A percentile compares a stretch with the other conserved stretches of the same genome.
These are phyloP conservation scores for Blastomussa wellsi DNA, from an alignment of 92 coral and sea anemone species.

Conservation along the genomic window DNA sequence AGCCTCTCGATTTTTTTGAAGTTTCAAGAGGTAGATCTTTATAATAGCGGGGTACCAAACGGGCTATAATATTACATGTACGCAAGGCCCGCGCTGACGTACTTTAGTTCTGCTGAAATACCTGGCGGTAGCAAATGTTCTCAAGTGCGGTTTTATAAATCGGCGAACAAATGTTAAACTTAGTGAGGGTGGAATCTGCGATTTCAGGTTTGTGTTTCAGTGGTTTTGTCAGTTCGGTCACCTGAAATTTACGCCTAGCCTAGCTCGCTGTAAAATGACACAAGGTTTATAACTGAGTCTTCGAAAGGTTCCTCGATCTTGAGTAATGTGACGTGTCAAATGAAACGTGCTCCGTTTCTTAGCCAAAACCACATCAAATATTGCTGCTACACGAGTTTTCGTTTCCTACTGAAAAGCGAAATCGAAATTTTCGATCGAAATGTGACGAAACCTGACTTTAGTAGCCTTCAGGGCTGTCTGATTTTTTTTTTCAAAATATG, in stretches of 20 bases:
- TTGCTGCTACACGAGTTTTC: background rate
- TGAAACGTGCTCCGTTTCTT: background rate
- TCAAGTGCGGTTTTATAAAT: background rate
- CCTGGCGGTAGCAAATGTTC: conserved; percentile 8
- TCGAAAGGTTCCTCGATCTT: background rate
- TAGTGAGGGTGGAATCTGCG: conserved; percentile 27
- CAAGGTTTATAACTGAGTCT: background rate
- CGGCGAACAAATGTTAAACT: conserved; percentile 12
- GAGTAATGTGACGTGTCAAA: conserved; percentile 5
- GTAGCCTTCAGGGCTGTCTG: background rate
- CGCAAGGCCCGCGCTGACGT: background rate
- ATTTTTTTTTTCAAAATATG: background rate
- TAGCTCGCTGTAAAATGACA: background rate
- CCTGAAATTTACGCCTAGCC: background rate
- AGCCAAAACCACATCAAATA: background rate
- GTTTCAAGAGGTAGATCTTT: conserved; percentile 5
- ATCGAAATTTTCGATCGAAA: background rate
- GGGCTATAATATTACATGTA: background rate
- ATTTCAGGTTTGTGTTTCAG: conserved; percentile 23
- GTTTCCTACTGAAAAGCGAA: background rate
- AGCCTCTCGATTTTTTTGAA: conserved; percentile 7
- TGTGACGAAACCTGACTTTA: background rate
- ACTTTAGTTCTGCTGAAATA: background rate
- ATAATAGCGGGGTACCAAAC: background rate
- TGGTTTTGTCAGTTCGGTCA: background rate